Percentiles rank a stretch among this genome's conserved stretches.
These are phyloP conservation scores for Aphidius ervi DNA, from an alignment of 1,140 invertebrate species.

Conservation along the genomic window DNA sequence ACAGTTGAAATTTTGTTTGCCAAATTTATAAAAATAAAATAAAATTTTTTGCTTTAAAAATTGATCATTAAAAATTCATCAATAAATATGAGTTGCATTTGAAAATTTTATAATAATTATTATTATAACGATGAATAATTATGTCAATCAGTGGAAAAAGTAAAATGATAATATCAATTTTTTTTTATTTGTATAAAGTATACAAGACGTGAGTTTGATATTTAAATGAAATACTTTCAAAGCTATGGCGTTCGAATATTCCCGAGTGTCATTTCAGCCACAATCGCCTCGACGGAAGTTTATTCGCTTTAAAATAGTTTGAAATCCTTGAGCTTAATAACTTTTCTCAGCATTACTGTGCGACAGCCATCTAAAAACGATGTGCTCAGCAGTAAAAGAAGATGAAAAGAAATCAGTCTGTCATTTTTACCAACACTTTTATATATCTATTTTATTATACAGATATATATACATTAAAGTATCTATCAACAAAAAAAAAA, in stretches of 20 bases:
- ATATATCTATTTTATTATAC: too few relatives aligned
- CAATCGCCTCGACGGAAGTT: slow-evolving; percentile 8
- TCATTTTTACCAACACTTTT: neutral
- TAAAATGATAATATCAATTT: neutral
- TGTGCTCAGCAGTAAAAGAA: slow-evolving; percentile 1
- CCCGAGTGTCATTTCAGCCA: slow-evolving; percentile 24
- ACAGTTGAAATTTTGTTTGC: too few relatives aligned
- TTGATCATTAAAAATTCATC: too few relatives aligned
- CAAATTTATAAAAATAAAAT: too few relatives aligned
- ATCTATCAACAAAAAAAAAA: too few relatives aligned
- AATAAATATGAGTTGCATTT: too few relatives aligned
- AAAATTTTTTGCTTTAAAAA: too few relatives aligned
- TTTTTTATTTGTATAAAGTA: too few relatives aligned
- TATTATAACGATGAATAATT: too few relatives aligned
- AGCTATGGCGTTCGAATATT: slow-evolving; percentile 23
- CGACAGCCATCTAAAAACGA: slow-evolving; percentile 16
- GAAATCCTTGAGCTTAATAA: slow-evolving; percentile 33
- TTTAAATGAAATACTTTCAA: slow-evolving; percentile 37
- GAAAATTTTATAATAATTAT: too few relatives aligned
- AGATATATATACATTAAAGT: too few relatives aligned
- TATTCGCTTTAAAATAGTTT: slow-evolving; percentile 33
- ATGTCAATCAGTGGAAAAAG: too few relatives aligned
- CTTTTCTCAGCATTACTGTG: slow-evolving; percentile 30
- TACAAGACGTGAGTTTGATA: slow-evolving; percentile 25
- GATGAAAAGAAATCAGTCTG: neutral